A percentile compares a stretch with the other conserved stretches of the same genome.
phyloP scores from a whole-genome alignment of 2,888 invertebrate genomes.

The Stenichneumon culpator region DNA sequence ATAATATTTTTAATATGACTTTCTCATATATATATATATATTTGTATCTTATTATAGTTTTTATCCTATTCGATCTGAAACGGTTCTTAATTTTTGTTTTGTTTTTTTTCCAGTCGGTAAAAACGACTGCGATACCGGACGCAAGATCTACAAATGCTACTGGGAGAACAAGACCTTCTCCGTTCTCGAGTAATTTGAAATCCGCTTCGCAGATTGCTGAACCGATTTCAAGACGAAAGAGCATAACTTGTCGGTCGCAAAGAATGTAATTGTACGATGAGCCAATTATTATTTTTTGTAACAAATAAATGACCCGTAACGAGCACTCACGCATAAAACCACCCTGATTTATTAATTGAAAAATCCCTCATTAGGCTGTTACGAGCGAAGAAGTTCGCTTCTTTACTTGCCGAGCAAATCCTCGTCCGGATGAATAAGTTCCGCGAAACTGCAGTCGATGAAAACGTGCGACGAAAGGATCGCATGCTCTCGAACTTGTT shows the following conservation, averaged over 20 bases:
- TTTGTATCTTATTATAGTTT: background rate
- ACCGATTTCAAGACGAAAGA: background rate
- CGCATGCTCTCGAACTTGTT: too few species aligned
- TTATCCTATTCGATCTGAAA: slow-evolving; percentile 4
- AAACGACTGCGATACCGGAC: slow-evolving; percentile 62
- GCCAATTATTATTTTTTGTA: background rate
- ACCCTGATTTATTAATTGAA: background rate
- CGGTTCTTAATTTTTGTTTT: background rate
- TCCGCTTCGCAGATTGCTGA: background rate
- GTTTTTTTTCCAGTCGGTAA: slow-evolving; percentile 54
- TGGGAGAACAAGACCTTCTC: slow-evolving; percentile 55
- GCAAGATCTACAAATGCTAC: slow-evolving; percentile 68
- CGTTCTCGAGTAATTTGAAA: slow-evolving; percentile 37
- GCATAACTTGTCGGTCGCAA: background rate
- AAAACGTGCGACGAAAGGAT: too few species aligned
- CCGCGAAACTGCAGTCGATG: too few species aligned
- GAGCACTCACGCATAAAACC: background rate
- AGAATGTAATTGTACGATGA: background rate
- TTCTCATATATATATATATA: background rate
- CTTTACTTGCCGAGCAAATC: too few species aligned
- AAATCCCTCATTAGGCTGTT: too few species aligned
- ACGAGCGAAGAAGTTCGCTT: too few species aligned
- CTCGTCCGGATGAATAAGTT: too few species aligned
- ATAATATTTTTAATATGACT: background rate
- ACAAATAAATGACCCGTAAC: slow-evolving; percentile 13